These are phyloP conservation scores for Lasiommata megera DNA, from an alignment of 2,888 invertebrate genomes.

Conservation along the genomic window DNA sequence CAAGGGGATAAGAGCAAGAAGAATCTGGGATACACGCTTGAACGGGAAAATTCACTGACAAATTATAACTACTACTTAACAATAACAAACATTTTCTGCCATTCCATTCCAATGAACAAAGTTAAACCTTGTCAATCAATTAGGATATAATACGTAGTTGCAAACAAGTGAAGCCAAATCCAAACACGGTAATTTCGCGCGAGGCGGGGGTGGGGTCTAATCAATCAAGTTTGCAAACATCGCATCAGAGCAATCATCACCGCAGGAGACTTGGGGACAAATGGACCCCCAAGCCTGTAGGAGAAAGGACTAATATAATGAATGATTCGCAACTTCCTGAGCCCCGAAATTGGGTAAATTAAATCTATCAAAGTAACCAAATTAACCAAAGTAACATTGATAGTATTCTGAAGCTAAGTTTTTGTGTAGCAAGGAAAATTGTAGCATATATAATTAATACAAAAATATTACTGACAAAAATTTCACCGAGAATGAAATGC, in stretches of 20 bases:
- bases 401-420: no score
- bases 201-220: slow-evolving; percentile 24
- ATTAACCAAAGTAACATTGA: no score
- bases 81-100: no score
- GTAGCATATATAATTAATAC: no score
- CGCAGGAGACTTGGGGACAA: slow-evolving; percentile 33
- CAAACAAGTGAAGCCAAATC: slow-evolving; percentile 8
- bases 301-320: slow-evolving; percentile 13
- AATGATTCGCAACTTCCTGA: slow-evolving; percentile 33
- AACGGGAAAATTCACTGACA: no score
- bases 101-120: background rate
- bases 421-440: no score
- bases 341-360: no score
- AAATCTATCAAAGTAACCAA: no score
- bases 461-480: background rate
- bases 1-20: no score
- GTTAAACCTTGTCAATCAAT: background rate
- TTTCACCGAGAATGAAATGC: no score
- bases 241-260: slow-evolving; percentile 38
- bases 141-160: background rate
- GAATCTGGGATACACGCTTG: no score
- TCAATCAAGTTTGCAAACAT: slow-evolving; percentile 36
- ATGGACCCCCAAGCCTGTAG: slow-evolving; percentile 28
- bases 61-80: no score
- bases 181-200: slow-evolving; percentile 13